These are phyloP conservation scores for Echiichthys vipera DNA, from an alignment of 2,797 vertebrate genomes.

Conservation along the genomic window DNA sequence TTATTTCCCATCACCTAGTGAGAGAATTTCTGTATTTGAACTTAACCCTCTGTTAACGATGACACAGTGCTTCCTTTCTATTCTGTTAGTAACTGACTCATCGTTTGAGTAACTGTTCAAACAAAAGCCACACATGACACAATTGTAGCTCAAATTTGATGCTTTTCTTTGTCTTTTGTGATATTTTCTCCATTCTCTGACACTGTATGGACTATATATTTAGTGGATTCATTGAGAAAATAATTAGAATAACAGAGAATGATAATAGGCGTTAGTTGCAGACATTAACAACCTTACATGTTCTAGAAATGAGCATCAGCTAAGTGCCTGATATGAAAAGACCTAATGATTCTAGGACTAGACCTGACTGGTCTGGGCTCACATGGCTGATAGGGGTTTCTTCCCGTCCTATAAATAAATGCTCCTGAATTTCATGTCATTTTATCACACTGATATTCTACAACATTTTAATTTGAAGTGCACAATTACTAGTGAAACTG, in stretches of 20 bases:
- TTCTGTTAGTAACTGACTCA: slow-evolving; percentile 7
- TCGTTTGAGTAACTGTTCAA: not conserved
- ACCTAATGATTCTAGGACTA: slow-evolving; percentile 9
- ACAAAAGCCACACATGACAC: not conserved
- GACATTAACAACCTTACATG: not conserved
- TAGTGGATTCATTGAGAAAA: slow-evolving; percentile 5
- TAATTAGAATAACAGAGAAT: not conserved
- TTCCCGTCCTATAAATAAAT: slow-evolving; percentile 33
- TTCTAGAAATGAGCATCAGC: not conserved
- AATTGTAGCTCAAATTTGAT: not conserved
- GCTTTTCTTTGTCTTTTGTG: not conserved
- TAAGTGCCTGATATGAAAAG: slow-evolving; percentile 22
- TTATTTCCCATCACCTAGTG: slow-evolving; percentile 18
- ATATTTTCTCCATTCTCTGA: not conserved
- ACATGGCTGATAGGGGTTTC: slow-evolving; percentile 23
- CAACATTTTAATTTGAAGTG: slow-evolving; percentile 68
- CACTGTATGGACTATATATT: not conserved
- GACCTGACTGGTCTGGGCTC: slow-evolving; percentile 13
- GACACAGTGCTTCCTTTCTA: slow-evolving; percentile 13
- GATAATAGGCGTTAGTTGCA: not conserved
- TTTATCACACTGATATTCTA: slow-evolving; percentile 49
- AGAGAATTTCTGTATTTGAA: slow-evolving; percentile 36
- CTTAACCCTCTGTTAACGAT: slow-evolving; percentile 17
- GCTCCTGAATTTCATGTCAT: not conserved
- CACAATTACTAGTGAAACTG: slow-evolving; percentile 49